These are phyloP conservation scores for Calameuta filiformis DNA, from an alignment of 2,888 invertebrate species.

Conservation along the genomic window DNA sequence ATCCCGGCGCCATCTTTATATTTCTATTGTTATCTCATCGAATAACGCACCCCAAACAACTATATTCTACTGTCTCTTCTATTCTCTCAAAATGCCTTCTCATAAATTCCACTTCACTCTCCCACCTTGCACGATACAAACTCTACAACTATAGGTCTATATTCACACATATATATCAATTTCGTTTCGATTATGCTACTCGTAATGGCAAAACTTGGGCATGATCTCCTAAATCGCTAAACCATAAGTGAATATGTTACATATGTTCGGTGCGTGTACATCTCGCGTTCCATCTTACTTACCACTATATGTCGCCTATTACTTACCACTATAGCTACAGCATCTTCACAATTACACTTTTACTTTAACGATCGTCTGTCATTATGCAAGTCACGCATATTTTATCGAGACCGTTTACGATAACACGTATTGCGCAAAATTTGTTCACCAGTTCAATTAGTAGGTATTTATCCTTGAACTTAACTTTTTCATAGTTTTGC, in stretches of 20 bases:
- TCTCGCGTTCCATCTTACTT: slow-evolving; percentile 23
- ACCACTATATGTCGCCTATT: background rate
- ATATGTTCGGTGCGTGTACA: slow-evolving; percentile 33
- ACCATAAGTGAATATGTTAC: slow-evolving; percentile 47
- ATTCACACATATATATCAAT: slow-evolving; percentile 51
- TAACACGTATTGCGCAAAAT: background rate
- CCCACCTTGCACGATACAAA: slow-evolving; percentile 37
- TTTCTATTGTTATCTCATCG: background rate
- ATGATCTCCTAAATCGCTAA: slow-evolving; percentile 23
- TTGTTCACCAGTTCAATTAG: slow-evolving; percentile 1
- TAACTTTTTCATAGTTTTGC: slow-evolving; percentile 4
- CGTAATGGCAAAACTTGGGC: slow-evolving; percentile 41
- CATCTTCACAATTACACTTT: slow-evolving; percentile 1
- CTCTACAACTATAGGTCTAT: slow-evolving; percentile 45
- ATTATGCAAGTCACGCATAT: background rate
- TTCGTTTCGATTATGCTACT: slow-evolving; percentile 37
- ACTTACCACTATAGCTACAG: slow-evolving; percentile 1
- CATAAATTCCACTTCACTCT: background rate
- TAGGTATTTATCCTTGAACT: background rate
- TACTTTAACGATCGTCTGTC: background rate
- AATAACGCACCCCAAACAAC: background rate
- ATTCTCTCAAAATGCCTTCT: background rate
- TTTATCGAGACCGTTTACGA: background rate
- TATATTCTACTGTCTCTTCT: background rate
- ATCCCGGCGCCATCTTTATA: background rate